Base-by-base conservation (phyloP, 2,113 vertebrate species). In the Cynoglossus semilaevis region DNA sequence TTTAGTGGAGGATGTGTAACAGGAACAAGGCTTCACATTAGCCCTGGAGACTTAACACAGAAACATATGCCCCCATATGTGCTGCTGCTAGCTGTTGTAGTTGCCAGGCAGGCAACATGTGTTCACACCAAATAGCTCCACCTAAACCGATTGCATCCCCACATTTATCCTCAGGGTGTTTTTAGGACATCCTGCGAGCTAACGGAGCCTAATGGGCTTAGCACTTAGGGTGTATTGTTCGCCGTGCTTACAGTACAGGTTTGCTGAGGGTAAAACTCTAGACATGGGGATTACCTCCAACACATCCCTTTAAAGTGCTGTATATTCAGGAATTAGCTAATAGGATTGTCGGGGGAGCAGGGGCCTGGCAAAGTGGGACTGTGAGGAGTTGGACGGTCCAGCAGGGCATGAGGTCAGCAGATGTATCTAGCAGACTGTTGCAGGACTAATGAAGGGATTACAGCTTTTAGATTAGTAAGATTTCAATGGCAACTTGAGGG, bases 211-310 rank as follows among this genome's bases (percentile, higher is more conserved):
- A 95, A 97, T 93, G 94, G 91, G 95, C 93, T 97, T 95, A 96
- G 91, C 91, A 91, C 93, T 93, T 81, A 81, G 82, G 90, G 90
- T 92, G 92, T 93, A 90, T 93, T 92, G 88, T 86, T 90, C 90
- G 70, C 79, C 88, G 93, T 96, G 91, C 93, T 98, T 94, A 92
- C 91, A 88, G 91, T 89, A 91, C 91, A 93, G 93, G 96, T 94
- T 96, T 96, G 92, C 88, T 95, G 91, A 96, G 94, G 96, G 93
- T 97, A 97, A 98, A 93, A 93, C 92, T 87, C 92, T 94, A 92
- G 95, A 95, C 91, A 89, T 81, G 79, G 73, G 88, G 96, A 96
- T 97, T 96, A 98, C 90, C 85, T 90, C 88, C 80, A 92, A 92
- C 90, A 96, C 92, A 97, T 97, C 96, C 91, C 88, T 87, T 90